Percentiles rank a stretch among this genome's conserved stretches.
These are phyloP conservation scores for Nomada fucata DNA, from an alignment of 2,888 invertebrate species.

Conservation along the genomic window DNA sequence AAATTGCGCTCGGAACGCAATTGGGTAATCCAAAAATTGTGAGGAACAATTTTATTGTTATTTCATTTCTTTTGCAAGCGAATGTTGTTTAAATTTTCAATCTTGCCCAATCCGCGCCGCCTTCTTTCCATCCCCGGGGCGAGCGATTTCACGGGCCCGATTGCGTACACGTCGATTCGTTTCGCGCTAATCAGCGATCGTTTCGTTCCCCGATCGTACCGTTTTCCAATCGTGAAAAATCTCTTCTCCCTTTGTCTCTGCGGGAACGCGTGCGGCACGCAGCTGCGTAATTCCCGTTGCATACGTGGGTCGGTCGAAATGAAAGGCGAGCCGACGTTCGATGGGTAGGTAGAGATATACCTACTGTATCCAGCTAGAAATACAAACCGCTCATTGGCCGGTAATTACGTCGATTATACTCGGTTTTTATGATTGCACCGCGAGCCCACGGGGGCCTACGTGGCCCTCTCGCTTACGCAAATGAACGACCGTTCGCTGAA, in stretches of 20 bases:
- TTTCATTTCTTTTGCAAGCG: neutral
- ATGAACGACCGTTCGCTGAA: conserved; percentile 42
- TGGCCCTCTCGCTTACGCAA: conserved; percentile 64
- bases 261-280: conserved; percentile 29
- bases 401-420: conserved; percentile 73
- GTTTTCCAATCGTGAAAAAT: conserved; percentile 12
- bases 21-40: too few relatives aligned
- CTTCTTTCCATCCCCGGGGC: conserved; percentile 10
- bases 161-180: conserved; percentile 24
- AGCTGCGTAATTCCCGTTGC: conserved; percentile 39
- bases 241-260: conserved; percentile 32
- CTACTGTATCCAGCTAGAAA: conserved; percentile 56
- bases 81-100: neutral
- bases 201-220: neutral
- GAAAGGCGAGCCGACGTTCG: conserved; percentile 63
- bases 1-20: too few relatives aligned
- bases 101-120: conserved; percentile 12
- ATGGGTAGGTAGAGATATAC: conserved; percentile 63
- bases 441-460: conserved; percentile 45
- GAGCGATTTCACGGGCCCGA: conserved; percentile 58
- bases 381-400: conserved; percentile 60
- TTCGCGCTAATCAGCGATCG: conserved; percentile 3
- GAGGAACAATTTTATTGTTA: too few relatives aligned
- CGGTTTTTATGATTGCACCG: conserved; percentile 65
- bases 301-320: conserved; percentile 69